Evolutionary conservation across 2,797 vertebrate species (phyloP).

Genomic region (Syndactyla subalaris): DNA sequence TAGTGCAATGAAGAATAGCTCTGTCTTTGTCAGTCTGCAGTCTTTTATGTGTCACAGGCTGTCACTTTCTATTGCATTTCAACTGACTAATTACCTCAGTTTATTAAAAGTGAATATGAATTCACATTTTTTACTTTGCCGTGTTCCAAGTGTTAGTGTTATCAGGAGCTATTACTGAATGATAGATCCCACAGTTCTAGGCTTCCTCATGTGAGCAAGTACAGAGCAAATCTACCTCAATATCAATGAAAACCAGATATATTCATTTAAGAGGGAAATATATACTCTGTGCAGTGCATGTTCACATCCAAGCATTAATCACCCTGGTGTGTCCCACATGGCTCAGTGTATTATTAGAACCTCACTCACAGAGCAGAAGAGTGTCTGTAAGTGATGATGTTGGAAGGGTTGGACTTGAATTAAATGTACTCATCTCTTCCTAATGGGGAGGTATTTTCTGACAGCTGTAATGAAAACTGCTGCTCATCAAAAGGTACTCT

Average conservation of each 20-base stretch:
- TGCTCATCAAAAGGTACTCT: constrained; percentile 74
- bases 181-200: constrained; percentile 46
- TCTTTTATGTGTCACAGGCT: constrained; percentile 75
- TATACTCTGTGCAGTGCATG: not conserved
- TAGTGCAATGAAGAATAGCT: constrained; percentile 68
- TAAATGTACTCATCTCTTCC: constrained; percentile 56
- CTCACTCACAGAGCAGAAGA: constrained; percentile 60
- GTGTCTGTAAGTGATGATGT: constrained; percentile 56
- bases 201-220: constrained; percentile 60
- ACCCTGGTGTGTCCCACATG: constrained; percentile 60
- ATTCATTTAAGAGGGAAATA: constrained; percentile 15
- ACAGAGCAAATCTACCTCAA: constrained; percentile 16
- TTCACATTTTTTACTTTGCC: constrained; percentile 68
- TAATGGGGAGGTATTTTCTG: constrained; percentile 72
- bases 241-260: constrained; percentile 48
- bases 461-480: constrained; percentile 73
- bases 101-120: constrained; percentile 79
- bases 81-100: constrained; percentile 74
- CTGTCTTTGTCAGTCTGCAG: constrained; percentile 70
- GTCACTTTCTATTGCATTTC: constrained; percentile 73
- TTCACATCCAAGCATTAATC: constrained; percentile 58
- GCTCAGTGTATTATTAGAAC: constrained; percentile 67
- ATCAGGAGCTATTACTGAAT: constrained; percentile 64
- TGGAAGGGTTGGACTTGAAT: constrained; percentile 45
- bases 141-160: constrained; percentile 55